phyloP scores from a whole-genome alignment of 2,113 vertebrate genomes.

The Brevimyrus niger region DNA sequence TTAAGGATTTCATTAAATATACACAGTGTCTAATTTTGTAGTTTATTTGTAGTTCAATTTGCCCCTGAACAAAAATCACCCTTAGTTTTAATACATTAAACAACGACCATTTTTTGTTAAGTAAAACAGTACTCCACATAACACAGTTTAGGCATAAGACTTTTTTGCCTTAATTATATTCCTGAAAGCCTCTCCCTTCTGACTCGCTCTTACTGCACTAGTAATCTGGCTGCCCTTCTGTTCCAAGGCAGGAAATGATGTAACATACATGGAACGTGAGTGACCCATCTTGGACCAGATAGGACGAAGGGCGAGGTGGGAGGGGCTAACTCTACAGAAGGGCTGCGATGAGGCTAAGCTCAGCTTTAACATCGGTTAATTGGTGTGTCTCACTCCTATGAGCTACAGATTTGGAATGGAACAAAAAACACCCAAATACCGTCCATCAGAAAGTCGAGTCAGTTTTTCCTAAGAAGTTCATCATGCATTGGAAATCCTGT shows the following conservation, averaged over 20 bases:
- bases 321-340: too few relatives aligned
- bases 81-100: neutral
- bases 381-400: neutral
- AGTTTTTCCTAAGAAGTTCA: neutral
- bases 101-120: neutral
- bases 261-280: constrained; percentile 41
- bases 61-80: neutral
- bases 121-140: neutral
- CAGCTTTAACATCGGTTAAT: neutral
- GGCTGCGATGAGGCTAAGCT: neutral
- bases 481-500: neutral
- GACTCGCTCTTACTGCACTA: neutral
- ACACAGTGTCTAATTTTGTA: neutral
- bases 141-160: neutral
- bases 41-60: neutral
- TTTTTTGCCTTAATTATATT: neutral
- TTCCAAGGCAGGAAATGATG: constrained; percentile 47
- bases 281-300: constrained; percentile 27
- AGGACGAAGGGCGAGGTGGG: constrained; percentile 22
- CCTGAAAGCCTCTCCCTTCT: neutral
- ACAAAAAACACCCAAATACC: neutral
- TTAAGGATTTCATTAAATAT: neutral
- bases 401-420: neutral
- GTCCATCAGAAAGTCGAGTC: neutral
- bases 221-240: neutral